phyloP scores from a whole-genome alignment of 2,888 invertebrate genomes.

The Drosophila infuscata region DNA sequence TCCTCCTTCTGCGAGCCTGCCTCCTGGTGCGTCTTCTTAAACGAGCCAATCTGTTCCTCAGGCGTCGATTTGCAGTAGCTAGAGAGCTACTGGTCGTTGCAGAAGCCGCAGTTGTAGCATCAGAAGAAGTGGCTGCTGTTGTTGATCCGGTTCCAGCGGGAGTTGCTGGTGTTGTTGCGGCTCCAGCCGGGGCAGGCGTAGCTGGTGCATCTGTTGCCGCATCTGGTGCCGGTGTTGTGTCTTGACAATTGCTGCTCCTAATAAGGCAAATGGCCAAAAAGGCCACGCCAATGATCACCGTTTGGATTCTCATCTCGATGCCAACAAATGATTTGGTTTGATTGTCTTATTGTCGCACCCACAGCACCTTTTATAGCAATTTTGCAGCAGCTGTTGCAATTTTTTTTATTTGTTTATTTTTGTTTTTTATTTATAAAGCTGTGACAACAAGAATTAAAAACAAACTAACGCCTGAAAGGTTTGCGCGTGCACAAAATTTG shows the following conservation, averaged over 20 bases:
- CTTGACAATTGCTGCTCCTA: no score
- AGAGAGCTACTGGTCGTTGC: neutral
- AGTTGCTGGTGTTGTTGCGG: no score
- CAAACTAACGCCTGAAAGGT: neutral
- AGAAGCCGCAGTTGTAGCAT: neutral
- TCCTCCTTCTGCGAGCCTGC: neutral
- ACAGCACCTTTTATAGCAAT: neutral
- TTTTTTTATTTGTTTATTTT: neutral
- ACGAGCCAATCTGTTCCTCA: neutral
- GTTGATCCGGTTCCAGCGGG: no score
- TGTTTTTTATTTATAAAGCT: neutral
- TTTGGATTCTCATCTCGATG: neutral
- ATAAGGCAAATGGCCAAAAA: neutral
- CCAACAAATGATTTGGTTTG: neutral
- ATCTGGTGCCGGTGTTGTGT: no score
- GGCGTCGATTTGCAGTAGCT: neutral
- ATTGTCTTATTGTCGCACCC: neutral
- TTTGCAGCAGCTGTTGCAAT: neutral
- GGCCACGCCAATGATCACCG: neutral
- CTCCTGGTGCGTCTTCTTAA: neutral
- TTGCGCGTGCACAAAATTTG: neutral
- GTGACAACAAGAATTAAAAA: neutral
- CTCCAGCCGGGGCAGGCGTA: no score
- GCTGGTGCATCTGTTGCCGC: no score
- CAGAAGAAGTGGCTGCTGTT: no score